Base-by-base conservation (phyloP, 2,113 vertebrate species). In the Taurulus bubalis region DNA sequence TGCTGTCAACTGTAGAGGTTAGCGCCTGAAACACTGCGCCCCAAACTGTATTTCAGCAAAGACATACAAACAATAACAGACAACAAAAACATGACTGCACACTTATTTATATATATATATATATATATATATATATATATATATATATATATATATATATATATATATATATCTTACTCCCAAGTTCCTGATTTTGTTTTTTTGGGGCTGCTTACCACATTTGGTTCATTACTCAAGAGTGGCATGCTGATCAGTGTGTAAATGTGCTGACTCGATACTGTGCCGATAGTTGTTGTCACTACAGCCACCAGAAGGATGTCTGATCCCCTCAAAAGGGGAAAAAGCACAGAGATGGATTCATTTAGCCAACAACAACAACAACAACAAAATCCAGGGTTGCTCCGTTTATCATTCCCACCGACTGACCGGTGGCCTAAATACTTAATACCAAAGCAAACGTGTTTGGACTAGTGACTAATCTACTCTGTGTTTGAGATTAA, bases 361-460 rank as follows among this genome's bases (percentile, higher is more conserved):
- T 45, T 83, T 78, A 80, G 34, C 71, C 68, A 66, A 58, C 12
- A 58, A 77, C 68, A 68, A 47, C 30, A 32, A n/a, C n/a, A n/a
- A n/a, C 8, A 45, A 45, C 2, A 79, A 87, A 69, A 86, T 56
- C 69, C 85, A 82, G 22, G 42, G 22, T 75, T 30, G 77, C 73
- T 78, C 66, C 1, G 47, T 86, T 82, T 63, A 83, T 86, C 76
- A 80, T 83, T 78, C 76, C 30, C 75, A 72, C 12, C 11, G 47
- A 85, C 18, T 8, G 53, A 83, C 60, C 14, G n/a, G 34, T 93
- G 91, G 75, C 93, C 92, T 91, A 93, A 92, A 94, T 94, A 91
- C 91, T 88, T 93, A 91, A 94, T 86, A 75, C 90, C 86, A 80
- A 45, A 71, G 68, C 77, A 87, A 90, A 90, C 75, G 74, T 79